phyloP scores from a whole-genome alignment of 2,113 vertebrate species.

The Prunella himalayana region DNA sequence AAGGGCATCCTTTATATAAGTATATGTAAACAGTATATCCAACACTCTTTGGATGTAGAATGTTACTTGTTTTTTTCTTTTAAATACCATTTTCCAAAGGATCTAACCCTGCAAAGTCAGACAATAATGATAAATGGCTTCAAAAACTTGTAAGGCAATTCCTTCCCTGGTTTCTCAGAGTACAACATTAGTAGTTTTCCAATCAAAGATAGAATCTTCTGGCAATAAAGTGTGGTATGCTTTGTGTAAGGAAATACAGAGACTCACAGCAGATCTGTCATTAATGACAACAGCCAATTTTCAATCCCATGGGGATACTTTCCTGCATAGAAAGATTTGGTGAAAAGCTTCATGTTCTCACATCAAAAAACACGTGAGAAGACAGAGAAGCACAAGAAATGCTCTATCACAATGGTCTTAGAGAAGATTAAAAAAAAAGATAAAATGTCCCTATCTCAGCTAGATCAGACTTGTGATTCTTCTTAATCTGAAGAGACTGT shows the following conservation, averaged over 20 bases:
- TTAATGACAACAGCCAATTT: background rate
- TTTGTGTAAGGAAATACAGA: constrained; percentile 6
- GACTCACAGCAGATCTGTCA: background rate
- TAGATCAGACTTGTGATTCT: background rate
- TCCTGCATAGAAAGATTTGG: background rate
- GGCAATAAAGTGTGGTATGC: background rate
- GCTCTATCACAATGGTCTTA: background rate
- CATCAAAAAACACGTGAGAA: background rate
- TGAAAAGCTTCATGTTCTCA: background rate
- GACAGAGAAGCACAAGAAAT: background rate
- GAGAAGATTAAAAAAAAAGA: background rate
- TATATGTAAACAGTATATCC: too few relatives aligned
- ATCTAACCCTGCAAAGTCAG: background rate
- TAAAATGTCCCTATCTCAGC: background rate
- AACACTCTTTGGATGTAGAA: background rate
- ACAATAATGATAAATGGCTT: background rate
- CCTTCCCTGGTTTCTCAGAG: background rate
- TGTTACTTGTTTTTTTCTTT: background rate
- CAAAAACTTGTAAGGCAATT: background rate
- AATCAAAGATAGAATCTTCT: constrained; percentile 1
- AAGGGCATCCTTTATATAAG: background rate
- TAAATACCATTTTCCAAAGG: background rate
- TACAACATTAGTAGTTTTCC: background rate
- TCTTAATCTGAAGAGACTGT: background rate
- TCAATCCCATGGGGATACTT: background rate